phyloP scores from a whole-genome alignment of 2,113 vertebrate genomes.

The Lepidothrix coronata region DNA sequence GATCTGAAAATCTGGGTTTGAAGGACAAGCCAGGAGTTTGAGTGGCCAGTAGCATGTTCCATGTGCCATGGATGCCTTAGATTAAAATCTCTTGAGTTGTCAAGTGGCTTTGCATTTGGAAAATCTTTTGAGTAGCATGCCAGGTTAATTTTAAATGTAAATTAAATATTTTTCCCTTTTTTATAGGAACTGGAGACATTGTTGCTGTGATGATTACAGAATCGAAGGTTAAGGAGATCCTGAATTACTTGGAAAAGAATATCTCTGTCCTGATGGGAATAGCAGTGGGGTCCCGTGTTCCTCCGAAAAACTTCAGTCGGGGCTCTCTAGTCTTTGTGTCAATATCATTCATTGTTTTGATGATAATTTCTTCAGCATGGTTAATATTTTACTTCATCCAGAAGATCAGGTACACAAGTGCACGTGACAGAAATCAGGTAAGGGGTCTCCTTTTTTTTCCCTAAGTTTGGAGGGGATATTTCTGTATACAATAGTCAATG shows the following conservation, averaged over 20 bases:
- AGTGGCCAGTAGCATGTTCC: background rate
- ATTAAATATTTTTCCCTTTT: background rate
- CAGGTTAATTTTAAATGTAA: background rate
- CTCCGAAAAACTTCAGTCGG: conserved; percentile 87
- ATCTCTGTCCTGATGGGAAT: conserved; percentile 91
- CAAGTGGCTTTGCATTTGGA: background rate
- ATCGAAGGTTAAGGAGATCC: conserved; percentile 89
- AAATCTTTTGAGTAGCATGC: background rate
- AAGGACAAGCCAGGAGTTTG: background rate
- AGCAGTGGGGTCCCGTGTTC: conserved; percentile 84
- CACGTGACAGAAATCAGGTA: conserved; percentile 94
- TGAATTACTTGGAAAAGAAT: conserved; percentile 92
- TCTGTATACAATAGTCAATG: background rate
- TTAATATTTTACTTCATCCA: conserved; percentile 99
- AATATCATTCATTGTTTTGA: conserved; percentile 97
- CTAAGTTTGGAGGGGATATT: background rate
- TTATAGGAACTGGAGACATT: conserved; percentile 91
- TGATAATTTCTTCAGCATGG: conserved; percentile 98
- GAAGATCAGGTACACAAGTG: conserved; percentile 92
- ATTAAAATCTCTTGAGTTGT: background rate
- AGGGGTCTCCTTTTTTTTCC: background rate
- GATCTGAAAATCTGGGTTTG: background rate
- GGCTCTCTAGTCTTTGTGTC: conserved; percentile 96
- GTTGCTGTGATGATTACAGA: conserved; percentile 98
- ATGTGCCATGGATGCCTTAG: background rate